These are phyloP conservation scores for Allacma fusca DNA, from an alignment of 2,888 invertebrate genomes.

Conservation along the genomic window DNA sequence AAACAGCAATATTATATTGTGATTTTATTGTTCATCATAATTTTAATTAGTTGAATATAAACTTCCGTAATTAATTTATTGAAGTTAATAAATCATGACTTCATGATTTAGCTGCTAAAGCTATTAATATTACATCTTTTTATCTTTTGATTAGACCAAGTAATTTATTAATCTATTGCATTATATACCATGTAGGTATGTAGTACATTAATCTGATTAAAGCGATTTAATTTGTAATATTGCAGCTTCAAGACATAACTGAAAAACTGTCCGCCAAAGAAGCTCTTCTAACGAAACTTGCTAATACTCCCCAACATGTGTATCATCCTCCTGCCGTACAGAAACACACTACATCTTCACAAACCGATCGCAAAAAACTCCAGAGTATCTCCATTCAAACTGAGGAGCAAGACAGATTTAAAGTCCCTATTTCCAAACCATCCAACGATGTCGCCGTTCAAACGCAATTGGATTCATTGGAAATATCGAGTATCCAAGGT, in stretches of 20 bases:
- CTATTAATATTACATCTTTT: no score
- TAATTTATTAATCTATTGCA: no score
- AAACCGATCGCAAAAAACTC: not conserved
- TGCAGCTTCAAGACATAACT: slow-evolving; percentile 42
- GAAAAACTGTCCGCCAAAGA: slow-evolving; percentile 37
- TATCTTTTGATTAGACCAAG: no score
- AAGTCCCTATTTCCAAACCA: slow-evolving; percentile 10
- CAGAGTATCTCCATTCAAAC: slow-evolving; percentile 19
- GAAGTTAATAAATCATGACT: no score
- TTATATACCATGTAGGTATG: no score
- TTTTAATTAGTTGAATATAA: no score
- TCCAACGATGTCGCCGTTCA: slow-evolving; percentile 13
- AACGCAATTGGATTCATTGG: slow-evolving; percentile 29
- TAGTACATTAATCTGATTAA: not conserved
- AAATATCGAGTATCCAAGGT: slow-evolving; percentile 41
- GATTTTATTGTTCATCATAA: no score
- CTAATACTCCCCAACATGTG: slow-evolving; percentile 1
- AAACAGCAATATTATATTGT: no score
- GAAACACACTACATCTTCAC: not conserved
- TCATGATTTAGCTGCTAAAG: no score
- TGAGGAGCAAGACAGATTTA: not conserved
- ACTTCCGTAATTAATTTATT: no score
- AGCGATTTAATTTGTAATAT: not conserved
- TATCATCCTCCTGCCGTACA: not conserved
- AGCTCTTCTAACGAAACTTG: slow-evolving; percentile 40